A percentile compares a stretch with the other conserved stretches of the same genome.
phyloP scores from a whole-genome alignment of 2,888 invertebrate genomes.

The Chymomyza fuscimana region DNA sequence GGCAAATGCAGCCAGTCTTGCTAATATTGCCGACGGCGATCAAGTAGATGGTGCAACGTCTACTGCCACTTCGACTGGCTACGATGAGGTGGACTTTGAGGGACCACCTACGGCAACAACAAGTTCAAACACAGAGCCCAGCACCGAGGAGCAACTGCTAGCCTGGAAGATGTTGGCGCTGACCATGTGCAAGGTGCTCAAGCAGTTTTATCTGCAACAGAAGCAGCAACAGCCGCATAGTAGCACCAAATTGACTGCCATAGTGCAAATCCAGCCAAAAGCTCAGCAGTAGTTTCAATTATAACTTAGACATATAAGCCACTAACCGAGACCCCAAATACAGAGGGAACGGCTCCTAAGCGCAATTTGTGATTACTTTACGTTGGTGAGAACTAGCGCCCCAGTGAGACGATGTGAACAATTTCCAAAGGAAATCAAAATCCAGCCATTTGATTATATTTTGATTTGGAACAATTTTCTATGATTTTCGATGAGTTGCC shows the following conservation, averaged over 20 bases:
- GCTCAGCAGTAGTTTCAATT: slow-evolving; percentile 16
- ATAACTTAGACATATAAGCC: slow-evolving; percentile 1
- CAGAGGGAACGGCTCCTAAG: slow-evolving; percentile 57
- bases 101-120: slow-evolving; percentile 50
- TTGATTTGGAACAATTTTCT: slow-evolving; percentile 14
- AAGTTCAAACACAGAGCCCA: slow-evolving; percentile 40
- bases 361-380: slow-evolving; percentile 70
- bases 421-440: slow-evolving; percentile 59
- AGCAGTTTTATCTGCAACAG: slow-evolving; percentile 73
- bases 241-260: slow-evolving; percentile 60
- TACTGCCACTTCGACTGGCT: slow-evolving; percentile 24
- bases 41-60: slow-evolving; percentile 69
- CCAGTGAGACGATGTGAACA: slow-evolving; percentile 41
- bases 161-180: slow-evolving; percentile 77
- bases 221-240: slow-evolving; percentile 35
- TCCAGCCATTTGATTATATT: slow-evolving; percentile 17
- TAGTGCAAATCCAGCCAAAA: slow-evolving; percentile 74
- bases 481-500: slow-evolving; percentile 45
- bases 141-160: slow-evolving; percentile 62
- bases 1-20: slow-evolving; percentile 32
- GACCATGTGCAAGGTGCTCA: slow-evolving; percentile 77
- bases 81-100: slow-evolving; percentile 62
- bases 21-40: slow-evolving; percentile 57
- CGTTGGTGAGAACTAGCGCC: slow-evolving; percentile 72
- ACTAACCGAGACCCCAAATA: slow-evolving; percentile 19